Evolutionary conservation across 1,140 invertebrate species (phyloP).

Genomic region (Reticulitermes speratus): DNA sequence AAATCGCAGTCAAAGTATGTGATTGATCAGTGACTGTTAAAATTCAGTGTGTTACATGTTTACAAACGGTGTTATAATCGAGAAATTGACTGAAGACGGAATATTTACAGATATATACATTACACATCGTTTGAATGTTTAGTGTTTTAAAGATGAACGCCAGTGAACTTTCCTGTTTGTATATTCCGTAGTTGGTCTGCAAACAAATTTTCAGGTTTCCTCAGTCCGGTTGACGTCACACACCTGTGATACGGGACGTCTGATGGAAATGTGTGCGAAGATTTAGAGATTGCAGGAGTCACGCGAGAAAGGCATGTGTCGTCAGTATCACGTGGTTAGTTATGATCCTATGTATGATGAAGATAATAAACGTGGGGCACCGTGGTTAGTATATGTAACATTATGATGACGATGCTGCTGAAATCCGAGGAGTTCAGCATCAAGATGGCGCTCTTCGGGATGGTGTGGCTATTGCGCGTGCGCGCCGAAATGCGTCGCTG

Average conservation of each 20-base stretch:
- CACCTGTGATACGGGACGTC: background rate
- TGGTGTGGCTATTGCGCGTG: conserved; percentile 77
- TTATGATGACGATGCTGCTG: conserved; percentile 8
- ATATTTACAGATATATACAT: no score
- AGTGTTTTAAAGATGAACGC: no score
- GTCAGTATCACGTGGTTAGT: background rate
- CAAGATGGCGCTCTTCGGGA: conserved; percentile 77
- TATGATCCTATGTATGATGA: background rate
- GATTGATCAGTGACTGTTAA: no score
- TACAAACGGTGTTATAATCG: no score
- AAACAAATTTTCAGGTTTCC: background rate
- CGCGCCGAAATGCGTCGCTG: conserved; percentile 72
- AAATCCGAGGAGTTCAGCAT: conserved; percentile 1
- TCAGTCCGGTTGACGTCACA: background rate
- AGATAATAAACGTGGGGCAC: background rate
- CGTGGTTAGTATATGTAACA: background rate
- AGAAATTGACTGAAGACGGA: no score
- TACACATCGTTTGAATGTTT: no score
- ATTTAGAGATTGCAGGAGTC: background rate
- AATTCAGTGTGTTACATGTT: no score
- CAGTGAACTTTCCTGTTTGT: no score
- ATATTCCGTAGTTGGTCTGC: no score
- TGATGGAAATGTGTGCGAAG: background rate
- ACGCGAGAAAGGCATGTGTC: conserved; percentile 12
- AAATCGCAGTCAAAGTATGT: no score